A percentile compares a stretch with the other conserved stretches of the same genome.
phyloP scores from a whole-genome alignment of 2,888 invertebrate genomes.

The Malthinus seriepunctatus region DNA sequence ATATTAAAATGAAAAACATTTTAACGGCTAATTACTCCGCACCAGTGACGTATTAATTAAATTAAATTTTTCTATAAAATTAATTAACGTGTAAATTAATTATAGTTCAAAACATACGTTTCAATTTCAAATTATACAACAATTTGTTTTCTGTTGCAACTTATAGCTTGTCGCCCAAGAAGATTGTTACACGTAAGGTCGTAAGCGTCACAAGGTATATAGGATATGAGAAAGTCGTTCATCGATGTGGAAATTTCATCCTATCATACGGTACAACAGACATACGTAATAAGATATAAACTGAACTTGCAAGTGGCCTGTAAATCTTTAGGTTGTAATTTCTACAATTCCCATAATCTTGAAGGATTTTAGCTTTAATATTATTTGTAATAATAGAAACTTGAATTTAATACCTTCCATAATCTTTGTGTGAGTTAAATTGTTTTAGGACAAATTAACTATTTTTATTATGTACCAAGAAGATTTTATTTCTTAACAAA shows the following conservation, averaged over 20 bases:
- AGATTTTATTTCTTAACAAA: too few relatives aligned
- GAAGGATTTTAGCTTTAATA: conserved; percentile 10
- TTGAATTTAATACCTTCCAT: conserved; percentile 5
- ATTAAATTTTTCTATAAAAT: too few relatives aligned
- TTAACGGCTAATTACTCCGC: too few relatives aligned
- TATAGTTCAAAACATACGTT: too few relatives aligned
- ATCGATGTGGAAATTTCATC: conserved; percentile 36
- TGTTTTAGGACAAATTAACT: too few relatives aligned
- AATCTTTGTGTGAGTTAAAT: too few relatives aligned
- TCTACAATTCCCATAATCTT: conserved; percentile 24
- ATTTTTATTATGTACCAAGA: too few relatives aligned
- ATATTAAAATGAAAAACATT: too few relatives aligned
- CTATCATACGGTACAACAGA: conserved; percentile 39
- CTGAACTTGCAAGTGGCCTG: conserved; percentile 36
- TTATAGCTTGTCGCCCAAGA: conserved; percentile 33
- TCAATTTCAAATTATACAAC: too few relatives aligned
- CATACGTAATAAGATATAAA: conserved; percentile 39
- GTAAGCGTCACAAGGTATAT: conserved; percentile 35
- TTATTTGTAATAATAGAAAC: conserved; percentile 1
- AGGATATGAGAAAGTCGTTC: conserved; percentile 39
- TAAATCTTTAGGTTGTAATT: conserved; percentile 29
- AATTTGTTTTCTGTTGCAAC: conserved; percentile 25
- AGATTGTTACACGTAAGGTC: conserved; percentile 36
- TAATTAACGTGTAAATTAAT: too few relatives aligned
- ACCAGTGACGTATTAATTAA: too few relatives aligned